A percentile compares a stretch with the other conserved stretches of the same genome.
Evolutionary conservation across 2,888 invertebrate species (phyloP).

Genomic region (Cataglyphis cursor): DNA sequence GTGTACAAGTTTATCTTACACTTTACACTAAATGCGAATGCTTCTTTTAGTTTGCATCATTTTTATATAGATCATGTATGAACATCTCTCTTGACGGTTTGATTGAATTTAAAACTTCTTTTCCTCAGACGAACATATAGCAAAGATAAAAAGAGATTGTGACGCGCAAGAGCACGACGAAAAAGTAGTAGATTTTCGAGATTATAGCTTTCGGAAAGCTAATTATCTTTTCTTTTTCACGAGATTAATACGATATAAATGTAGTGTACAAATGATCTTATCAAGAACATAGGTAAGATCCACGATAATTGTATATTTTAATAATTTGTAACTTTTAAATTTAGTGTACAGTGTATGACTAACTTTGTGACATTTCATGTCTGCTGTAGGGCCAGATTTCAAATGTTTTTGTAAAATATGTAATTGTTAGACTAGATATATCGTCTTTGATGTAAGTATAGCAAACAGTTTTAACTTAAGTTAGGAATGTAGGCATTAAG

Average conservation of each 20-base stretch:
- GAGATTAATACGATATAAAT: conserved; percentile 29
- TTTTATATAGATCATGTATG: not conserved
- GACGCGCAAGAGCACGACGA: not conserved
- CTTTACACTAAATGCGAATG: conserved; percentile 79
- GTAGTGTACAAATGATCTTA: conserved; percentile 37
- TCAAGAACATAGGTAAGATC: conserved; percentile 40
- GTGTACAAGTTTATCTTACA: conserved; percentile 79
- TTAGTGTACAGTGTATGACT: conserved; percentile 81
- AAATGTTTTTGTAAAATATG: conserved; percentile 83
- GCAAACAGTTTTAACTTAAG: conserved; percentile 78
- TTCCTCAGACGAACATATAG: not conserved
- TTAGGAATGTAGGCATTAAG: conserved; percentile 79
- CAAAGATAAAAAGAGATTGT: conserved; percentile 12
- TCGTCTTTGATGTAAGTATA: conserved; percentile 80
- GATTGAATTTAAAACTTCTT: conserved; percentile 31
- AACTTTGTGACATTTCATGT: conserved; percentile 77
- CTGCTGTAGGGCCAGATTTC: conserved; percentile 78
- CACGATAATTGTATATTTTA: conserved; percentile 54
- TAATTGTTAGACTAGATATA: conserved; percentile 81
- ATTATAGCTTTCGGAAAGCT: conserved; percentile 44
- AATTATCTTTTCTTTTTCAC: conserved; percentile 29
- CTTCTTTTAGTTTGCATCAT: conserved; percentile 32
- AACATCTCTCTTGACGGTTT: conserved; percentile 2
- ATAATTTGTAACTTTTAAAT: conserved; percentile 73
- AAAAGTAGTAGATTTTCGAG: conserved; percentile 37